Evolutionary conservation across 2,888 invertebrate genomes (phyloP), one percentile per base, ranked within the genome.

Genomic region (Andrena dorsata): DNA sequence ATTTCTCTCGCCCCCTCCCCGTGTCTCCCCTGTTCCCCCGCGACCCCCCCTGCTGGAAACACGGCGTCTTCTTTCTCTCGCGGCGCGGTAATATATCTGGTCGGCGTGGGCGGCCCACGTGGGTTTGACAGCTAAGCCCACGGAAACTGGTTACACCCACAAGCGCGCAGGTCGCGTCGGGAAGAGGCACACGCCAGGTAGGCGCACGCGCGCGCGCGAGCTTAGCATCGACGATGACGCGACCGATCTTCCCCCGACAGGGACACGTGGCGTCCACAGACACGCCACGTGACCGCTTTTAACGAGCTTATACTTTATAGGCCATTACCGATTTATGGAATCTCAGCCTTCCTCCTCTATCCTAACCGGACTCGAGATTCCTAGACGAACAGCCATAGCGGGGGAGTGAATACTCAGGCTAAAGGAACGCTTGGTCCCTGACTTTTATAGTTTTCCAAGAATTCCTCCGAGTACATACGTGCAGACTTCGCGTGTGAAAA

Each of bases 81-180:
- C 83, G 76, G 63, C 83, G 84, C 84, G 85, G 91, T 88, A 90
- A 90, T 92, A 91, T 91, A 92, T 91, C 90, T 90, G 86, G 53
- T 60, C 75, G 41, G 91, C 91, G 93, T 93, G 91, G 93, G 93
- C 92, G 93, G 90, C 87, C 93, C 93, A 93, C 93, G 93, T 93
- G 93, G 93, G 93, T 87, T 91, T 93, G 93, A 93, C 93, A 93
- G 93, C 91, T 93, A 89, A 91, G 90, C 93, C 92, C 89, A 92
- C 92, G 90, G 92, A 90, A 93, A 93, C 93, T 92, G 92, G 93
- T 93, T 91, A 93, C 93, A 93, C 93, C 93, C 91, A 93, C 93
- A 89, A 88, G 47, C 79, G 71, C 78, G 76, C 83, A 80, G 73
- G 74, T 76, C 75, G 69, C 76, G 75, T 47, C 64, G 80, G 65